Evolutionary conservation across 2,113 vertebrate genomes (phyloP).

Genomic region (Podarcis muralis): DNA sequence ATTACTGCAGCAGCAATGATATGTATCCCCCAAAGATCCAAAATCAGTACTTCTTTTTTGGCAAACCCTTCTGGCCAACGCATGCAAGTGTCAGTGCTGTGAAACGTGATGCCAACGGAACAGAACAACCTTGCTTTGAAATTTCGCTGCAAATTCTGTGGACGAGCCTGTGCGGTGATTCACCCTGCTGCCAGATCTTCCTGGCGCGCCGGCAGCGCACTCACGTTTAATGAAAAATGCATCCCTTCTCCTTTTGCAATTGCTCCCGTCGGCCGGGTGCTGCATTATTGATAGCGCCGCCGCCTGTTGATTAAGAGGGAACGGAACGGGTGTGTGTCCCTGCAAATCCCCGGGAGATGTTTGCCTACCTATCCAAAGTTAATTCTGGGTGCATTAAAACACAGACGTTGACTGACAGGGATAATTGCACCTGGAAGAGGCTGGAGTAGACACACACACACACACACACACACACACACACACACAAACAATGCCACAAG

Average conservation of each 20-base stretch:
- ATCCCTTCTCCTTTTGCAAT: not conserved
- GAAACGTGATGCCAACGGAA: not conserved
- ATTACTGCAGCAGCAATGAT: too few relatives aligned
- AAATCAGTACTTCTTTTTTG: not conserved
- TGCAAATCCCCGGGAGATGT: not conserved
- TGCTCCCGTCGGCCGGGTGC: not conserved
- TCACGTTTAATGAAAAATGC: not conserved
- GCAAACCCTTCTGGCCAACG: not conserved
- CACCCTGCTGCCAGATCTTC: not conserved
- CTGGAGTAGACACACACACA: not conserved
- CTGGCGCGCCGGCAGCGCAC: not conserved
- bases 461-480: too few relatives aligned
- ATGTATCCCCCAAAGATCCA: not conserved
- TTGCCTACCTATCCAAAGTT: not conserved
- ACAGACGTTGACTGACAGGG: not conserved
- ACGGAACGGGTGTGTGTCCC: not conserved
- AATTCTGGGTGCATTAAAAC: not conserved
- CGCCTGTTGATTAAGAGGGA: not conserved
- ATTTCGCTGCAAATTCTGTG: conserved; percentile 17
- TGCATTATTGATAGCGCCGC: not conserved
- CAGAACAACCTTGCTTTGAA: not conserved
- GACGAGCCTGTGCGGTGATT: not conserved
- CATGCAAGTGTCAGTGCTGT: not conserved
- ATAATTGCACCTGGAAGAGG: not conserved
- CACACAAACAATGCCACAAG: not conserved